Conservation (phyloP, 2,113 vertebrate genomes). For the Onychorhynchus coronatus region DNA sequence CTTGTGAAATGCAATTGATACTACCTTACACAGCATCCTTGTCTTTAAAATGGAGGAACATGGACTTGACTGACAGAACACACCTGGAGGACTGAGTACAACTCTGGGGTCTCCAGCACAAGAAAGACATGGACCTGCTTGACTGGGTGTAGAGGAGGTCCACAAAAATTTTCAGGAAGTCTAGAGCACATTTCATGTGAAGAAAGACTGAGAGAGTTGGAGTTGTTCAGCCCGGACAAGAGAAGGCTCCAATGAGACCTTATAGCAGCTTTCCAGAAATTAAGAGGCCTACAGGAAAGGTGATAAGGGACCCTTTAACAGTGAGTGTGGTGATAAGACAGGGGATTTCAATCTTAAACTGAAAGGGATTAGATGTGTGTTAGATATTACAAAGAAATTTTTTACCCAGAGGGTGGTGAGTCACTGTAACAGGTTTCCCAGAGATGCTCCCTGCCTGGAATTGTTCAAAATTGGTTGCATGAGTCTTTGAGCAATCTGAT, state of each 20-base stretch:
- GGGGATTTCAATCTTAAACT: not conserved
- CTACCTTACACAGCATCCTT: too few species aligned
- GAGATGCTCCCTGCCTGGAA: not conserved
- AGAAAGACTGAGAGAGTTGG: not conserved
- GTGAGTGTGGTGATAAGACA: not conserved
- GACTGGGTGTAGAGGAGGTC: not conserved
- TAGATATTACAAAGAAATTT: not conserved
- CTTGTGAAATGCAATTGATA: not conserved
- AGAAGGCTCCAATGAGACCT: not conserved
- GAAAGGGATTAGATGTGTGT: not conserved
- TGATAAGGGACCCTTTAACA: not conserved
- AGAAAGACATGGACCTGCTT: not conserved
- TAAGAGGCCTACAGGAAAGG: not conserved
- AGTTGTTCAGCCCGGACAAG: not conserved
- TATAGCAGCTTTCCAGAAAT: not conserved
- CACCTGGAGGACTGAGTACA: too few species aligned
- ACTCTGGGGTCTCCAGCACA: not conserved
- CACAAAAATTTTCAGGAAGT: not conserved
- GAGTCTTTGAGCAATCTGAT: not conserved
- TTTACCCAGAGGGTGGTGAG: not conserved
- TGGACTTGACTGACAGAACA: accelerated
- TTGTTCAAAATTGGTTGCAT: not conserved
- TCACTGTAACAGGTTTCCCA: not conserved
- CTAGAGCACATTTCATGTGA: not conserved
- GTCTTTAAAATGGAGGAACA: not conserved